Conservation (phyloP, 1,140 invertebrate genomes). For the Acromyrmex heyeri region DNA sequence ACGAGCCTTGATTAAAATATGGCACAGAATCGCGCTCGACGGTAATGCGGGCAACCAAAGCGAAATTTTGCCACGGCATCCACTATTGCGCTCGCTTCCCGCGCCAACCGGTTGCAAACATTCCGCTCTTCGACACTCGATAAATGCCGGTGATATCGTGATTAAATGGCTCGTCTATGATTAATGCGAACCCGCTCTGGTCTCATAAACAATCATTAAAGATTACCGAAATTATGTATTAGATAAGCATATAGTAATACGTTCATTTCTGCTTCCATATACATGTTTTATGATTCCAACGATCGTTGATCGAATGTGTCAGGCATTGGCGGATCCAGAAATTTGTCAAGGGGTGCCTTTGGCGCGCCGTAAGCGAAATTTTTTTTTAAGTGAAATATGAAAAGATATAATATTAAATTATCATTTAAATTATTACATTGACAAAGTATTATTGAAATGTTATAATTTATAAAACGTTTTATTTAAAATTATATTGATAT, state of each 20-base stretch:
- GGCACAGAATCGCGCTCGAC: conserved; percentile 33
- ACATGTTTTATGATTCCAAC: no score
- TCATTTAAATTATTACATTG: no score
- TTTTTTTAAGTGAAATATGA: no score
- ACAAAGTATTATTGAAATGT: no score
- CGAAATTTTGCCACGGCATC: conserved; percentile 50
- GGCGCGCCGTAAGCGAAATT: no score
- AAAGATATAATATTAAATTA: no score
- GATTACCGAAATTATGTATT: conserved; percentile 8
- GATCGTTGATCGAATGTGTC: no score
- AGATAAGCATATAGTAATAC: background rate
- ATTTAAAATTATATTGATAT: no score
- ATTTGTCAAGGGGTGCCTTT: no score
- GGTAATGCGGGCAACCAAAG: conserved; percentile 46
- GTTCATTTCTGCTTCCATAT: background rate
- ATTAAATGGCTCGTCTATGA: conserved; percentile 56
- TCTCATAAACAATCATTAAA: conserved; percentile 25
- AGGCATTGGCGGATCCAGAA: no score
- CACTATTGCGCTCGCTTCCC: background rate
- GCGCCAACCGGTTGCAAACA: conserved; percentile 24
- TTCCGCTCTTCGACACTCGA: conserved; percentile 42
- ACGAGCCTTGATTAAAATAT: conserved; percentile 58
- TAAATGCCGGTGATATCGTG: conserved; percentile 47
- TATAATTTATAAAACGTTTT: no score
- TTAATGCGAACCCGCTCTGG: background rate